Conservation (phyloP, 2,113 vertebrate species). For the Dipodomys ordii region DNA sequence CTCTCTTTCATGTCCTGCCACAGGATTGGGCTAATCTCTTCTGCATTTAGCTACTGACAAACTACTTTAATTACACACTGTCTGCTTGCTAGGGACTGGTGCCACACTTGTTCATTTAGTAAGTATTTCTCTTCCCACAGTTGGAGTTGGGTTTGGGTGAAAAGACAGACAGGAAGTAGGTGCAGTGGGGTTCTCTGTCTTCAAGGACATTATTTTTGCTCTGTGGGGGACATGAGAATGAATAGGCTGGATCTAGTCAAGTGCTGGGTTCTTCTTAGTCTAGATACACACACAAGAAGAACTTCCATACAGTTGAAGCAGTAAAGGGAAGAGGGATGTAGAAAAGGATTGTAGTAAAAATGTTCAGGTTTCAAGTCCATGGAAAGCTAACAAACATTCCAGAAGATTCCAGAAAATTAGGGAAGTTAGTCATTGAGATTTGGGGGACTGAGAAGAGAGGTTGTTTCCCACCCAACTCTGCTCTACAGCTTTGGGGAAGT, state of each 20-base stretch:
- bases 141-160: not conserved
- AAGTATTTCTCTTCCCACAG: not conserved
- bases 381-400: not conserved
- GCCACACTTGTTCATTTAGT: no score
- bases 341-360: not conserved
- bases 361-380: not conserved
- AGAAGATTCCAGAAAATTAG: not conserved
- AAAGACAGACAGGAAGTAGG: not conserved
- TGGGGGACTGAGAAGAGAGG: not conserved
- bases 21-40: not conserved
- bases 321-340: not conserved
- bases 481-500: not conserved
- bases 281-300: no score
- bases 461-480: not conserved
- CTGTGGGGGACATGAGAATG: not conserved
- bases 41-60: not conserved
- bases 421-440: not conserved
- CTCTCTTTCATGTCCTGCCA: not conserved
- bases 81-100: not conserved
- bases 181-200: not conserved
- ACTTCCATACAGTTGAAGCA: not conserved
- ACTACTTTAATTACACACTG: not conserved
- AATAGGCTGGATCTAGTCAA: not conserved
- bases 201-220: not conserved
- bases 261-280: accelerated